Percentiles rank a stretch among this genome's conserved stretches.
Evolutionary conservation across 2,888 invertebrate species (phyloP).

Genomic region (Drosophila subquinaria): DNA sequence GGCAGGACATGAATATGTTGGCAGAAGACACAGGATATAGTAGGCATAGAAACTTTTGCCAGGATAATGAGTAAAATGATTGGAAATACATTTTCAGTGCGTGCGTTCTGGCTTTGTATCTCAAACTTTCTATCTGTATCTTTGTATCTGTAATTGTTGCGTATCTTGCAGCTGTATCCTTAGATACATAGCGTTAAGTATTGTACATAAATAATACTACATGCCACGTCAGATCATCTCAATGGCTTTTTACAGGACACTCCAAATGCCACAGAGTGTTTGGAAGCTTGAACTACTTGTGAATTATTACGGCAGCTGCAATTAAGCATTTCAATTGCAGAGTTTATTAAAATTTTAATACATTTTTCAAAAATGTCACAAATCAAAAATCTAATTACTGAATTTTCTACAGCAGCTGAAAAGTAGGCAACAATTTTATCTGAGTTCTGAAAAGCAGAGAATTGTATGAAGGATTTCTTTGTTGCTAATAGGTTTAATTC

Average conservation of each 20-base stretch:
- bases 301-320: not conserved
- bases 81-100: slow-evolving; percentile 78
- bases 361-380: not conserved
- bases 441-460: not conserved
- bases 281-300: not conserved
- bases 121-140: slow-evolving; percentile 26
- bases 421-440: not conserved
- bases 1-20: slow-evolving; percentile 62
- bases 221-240: slow-evolving; percentile 12
- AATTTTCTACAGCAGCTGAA: not conserved
- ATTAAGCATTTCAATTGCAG: not conserved
- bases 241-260: slow-evolving; percentile 1
- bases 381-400: not conserved
- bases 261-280: not conserved
- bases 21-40: slow-evolving; percentile 44
- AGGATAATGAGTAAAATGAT: slow-evolving; percentile 82
- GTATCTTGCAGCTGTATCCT: slow-evolving; percentile 23
- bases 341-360: not conserved
- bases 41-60: slow-evolving; percentile 63
- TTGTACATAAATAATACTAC: slow-evolving; percentile 13
- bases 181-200: slow-evolving; percentile 5
- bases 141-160: slow-evolving; percentile 22
- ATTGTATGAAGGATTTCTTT: not conserved
- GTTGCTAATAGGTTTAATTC: not conserved
- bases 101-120: slow-evolving; percentile 60